Evolutionary conservation across 2,113 vertebrate genomes (phyloP).

Genomic region (Oceanites oceanicus): DNA sequence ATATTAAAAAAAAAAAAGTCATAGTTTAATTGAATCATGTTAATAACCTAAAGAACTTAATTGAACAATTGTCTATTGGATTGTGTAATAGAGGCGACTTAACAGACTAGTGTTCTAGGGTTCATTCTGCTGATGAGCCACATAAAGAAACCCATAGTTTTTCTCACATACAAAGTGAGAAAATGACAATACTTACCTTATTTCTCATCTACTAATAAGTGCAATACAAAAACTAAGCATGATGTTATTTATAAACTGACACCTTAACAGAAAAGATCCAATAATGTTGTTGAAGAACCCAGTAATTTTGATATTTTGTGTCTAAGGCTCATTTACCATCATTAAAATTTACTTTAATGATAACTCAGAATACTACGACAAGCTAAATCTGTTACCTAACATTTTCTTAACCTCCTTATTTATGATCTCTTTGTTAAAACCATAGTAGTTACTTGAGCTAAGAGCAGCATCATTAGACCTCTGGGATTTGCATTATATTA

Average conservation of each 20-base stretch:
- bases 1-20: background rate
- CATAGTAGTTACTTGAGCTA: background rate
- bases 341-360: background rate
- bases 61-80: background rate
- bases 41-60: background rate
- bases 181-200: background rate
- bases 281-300: background rate
- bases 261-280: background rate
- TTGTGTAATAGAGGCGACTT: background rate
- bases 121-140: background rate
- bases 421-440: background rate
- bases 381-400: background rate
- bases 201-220: background rate
- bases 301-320: background rate
- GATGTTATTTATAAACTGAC: background rate
- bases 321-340: background rate
- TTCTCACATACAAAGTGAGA: background rate
- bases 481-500: background rate
- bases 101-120: background rate
- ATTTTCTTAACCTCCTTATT: background rate
- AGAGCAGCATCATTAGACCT: background rate
- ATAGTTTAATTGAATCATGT: background rate
- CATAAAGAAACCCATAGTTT: background rate
- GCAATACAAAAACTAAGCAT: background rate
- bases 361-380: background rate